Evolutionary conservation across 1,140 invertebrate genomes (phyloP), one percentile per base, ranked within the genome.

Genomic region (Sycophaga agraensis): DNA sequence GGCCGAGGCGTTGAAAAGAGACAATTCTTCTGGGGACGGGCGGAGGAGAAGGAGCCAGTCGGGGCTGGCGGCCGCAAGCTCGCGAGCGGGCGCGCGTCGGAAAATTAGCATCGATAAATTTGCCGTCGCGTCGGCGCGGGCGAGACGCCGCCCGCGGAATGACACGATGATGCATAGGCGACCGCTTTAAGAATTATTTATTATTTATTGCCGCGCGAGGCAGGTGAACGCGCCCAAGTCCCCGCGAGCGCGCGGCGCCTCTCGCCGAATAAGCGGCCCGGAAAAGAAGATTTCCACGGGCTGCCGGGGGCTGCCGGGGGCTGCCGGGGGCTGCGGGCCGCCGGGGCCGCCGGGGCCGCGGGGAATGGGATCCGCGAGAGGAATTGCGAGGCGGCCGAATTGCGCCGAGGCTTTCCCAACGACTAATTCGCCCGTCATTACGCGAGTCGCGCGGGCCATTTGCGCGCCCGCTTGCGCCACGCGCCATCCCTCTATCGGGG

Each of bases 21-120:
- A 60, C 58, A 54, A 54, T 60, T 54, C 58, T 54, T 60, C 45
- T 35, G 53, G 61, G n/a, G n/a, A n/a, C n/a, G n/a, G n/a, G n/a
- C n/a, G n/a, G n/a, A n/a, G n/a, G n/a, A n/a, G n/a, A n/a, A n/a
- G n/a, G n/a, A n/a, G n/a, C n/a, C n/a, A n/a, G n/a, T n/a, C n/a
- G n/a, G n/a, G n/a, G n/a, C n/a, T n/a, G n/a, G n/a, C n/a, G n/a
- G n/a, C n/a, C n/a, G 17, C 24, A 17, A 51, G 64, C 28, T 31
- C 51, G 55, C 65, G 65, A 69, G 63, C 68, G 70, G 70, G 66
- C 62, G 40, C 66, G 69, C 72, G 69, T 66, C 71, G 75, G 78
- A 71, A 80, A 80, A 80, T 80, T 80, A 80, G 77, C 78, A 80
- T 78, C 77, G 75, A 80, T 80, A 80, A 80, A 80, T 80, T 80